These are phyloP conservation scores for Pterois miles DNA, from an alignment of 2,797 vertebrate species.

Conservation along the genomic window DNA sequence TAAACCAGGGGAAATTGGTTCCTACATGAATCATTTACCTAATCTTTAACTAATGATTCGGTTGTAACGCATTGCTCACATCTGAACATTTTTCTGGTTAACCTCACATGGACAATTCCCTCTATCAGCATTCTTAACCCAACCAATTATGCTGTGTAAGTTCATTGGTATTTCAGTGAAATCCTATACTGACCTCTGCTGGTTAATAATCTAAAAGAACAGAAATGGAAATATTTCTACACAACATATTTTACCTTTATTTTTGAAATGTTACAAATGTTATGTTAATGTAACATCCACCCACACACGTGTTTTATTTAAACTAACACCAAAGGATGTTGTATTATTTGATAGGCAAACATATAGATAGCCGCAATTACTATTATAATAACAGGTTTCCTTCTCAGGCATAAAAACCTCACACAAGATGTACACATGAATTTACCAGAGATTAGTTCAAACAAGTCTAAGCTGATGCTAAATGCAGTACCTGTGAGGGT, in stretches of 20 bases:
- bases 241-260: neutral
- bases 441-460: neutral
- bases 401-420: neutral
- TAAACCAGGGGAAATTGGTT: neutral
- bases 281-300: too few species aligned
- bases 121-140: neutral
- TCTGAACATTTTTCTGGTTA: constrained; percentile 25
- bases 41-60: constrained; percentile 31
- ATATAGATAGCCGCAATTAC: neutral
- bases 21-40: constrained; percentile 15
- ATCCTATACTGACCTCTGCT: constrained; percentile 56
- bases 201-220: constrained; percentile 9
- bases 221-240: neutral
- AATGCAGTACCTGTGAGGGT: too few species aligned
- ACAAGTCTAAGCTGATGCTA: neutral
- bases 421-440: neutral
- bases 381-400: neutral
- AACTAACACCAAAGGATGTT: neutral
- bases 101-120: constrained; percentile 22
- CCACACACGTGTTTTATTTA: neutral
- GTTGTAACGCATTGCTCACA: constrained; percentile 34
- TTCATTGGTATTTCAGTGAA: neutral
- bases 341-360: neutral
- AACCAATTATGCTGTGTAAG: neutral
- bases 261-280: neutral